Base-by-base conservation (phyloP, 2,888 invertebrate species). In the Epistrophe eligans region DNA sequence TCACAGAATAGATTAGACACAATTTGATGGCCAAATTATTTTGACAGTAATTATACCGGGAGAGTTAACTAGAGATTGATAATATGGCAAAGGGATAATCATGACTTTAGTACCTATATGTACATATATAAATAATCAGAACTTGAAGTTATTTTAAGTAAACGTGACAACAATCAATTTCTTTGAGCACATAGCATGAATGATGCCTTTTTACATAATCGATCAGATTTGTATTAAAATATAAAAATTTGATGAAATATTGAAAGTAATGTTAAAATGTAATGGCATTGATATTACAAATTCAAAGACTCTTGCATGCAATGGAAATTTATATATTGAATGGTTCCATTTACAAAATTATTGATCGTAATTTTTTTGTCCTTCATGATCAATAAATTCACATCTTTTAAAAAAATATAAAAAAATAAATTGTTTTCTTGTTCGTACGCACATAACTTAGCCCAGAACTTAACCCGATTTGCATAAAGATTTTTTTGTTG, bases 1-100 rank as follows among this genome's bases (percentile, higher is more conserved):
- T 24, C 15, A 45, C 24, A 24, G 24, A 48, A 45, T 62, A 67
- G 52, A 79, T 62, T 62, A 67, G 38, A 45, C 24, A 24, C 50
- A 58, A 58, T 64, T 71, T 71, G 71, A 72, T 76, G 84, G 71
- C 64, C 76, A 71, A 72, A 71, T 74, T 76, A 40, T 71, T 72
- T 79, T 76, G 79, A 66, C 84, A 84, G 71, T 24, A 24, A 24
- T 24, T 76, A 84, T 72, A 71, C 58, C 15, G 60, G 35, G 71
- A 50, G 24, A 24, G 24, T 24, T 24, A 24, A 24, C 24, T 24
- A 2, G 62, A 70, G 57, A 50, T 43, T 13, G 13, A 52, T 24
- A 24, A 13, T 24, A 17, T 52, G 24, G 8, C 15, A n/a, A 55
- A 38, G 62, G 62, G 62, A 62, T 62, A 24, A 43, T 15, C 40